These are phyloP conservation scores for Helogale parvula DNA, from an alignment of 2,113 vertebrate genomes.

Conservation along the genomic window DNA sequence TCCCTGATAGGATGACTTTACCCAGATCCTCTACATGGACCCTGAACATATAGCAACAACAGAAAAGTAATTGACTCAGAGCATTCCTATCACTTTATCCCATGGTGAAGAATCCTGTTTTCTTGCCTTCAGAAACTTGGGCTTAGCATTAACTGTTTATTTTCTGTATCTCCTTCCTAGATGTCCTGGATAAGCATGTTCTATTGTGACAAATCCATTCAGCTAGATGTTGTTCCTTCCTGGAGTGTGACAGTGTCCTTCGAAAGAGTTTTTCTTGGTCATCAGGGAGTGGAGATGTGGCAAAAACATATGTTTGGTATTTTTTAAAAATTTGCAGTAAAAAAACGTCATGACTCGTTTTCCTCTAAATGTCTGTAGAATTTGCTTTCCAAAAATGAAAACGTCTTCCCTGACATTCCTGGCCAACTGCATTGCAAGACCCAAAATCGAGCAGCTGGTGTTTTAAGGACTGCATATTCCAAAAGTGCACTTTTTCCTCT, in stretches of 20 bases:
- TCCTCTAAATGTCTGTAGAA: slow-evolving; percentile 56
- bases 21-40: not conserved
- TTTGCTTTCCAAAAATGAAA: slow-evolving; percentile 67
- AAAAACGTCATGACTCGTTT: not conserved
- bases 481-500: not conserved
- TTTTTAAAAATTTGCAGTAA: not conserved
- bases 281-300: not conserved
- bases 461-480: slow-evolving; percentile 66
- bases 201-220: not conserved
- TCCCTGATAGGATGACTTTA: not conserved
- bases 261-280: slow-evolving; percentile 29
- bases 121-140: not conserved
- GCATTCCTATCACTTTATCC: not conserved
- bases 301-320: not conserved
- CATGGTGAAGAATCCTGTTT: not conserved
- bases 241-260: not conserved
- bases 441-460: slow-evolving; percentile 63
- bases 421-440: slow-evolving; percentile 56
- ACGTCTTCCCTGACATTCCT: slow-evolving; percentile 55
- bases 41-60: not conserved
- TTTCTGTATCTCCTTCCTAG: not conserved
- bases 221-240: not conserved
- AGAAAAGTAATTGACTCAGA: not conserved
- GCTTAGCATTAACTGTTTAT: not conserved
- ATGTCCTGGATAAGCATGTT: not conserved